Evolutionary conservation across 2,797 vertebrate genomes (phyloP), one percentile per base, ranked within the genome.

Genomic region (Hippoglossus hippoglossus): DNA sequence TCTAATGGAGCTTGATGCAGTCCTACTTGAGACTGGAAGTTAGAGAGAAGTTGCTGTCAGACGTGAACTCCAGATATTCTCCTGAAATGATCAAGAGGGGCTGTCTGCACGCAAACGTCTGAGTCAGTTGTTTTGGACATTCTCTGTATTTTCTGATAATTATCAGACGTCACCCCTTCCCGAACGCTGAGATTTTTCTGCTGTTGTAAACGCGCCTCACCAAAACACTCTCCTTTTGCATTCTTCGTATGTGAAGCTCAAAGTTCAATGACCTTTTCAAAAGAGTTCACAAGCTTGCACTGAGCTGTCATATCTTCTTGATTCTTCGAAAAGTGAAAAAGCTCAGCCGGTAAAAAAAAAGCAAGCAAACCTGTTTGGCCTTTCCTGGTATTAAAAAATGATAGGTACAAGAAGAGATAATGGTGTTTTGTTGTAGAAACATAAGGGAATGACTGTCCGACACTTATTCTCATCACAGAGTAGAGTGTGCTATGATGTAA

Each of bases 291-390:
- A 3, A 15, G 25, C 63, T 59, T 3, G 39, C 39, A 57, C 11
- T 4, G 9, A 3, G 36, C n/a, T 50, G 41, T 55, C 10, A 25
- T 44, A 13, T 15, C 12, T 18, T 18, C 41, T 44, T 18, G 15
- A 47, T 22, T 51, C 56, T 3, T 56, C 0, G 1, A 18, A 7
- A 0, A 44, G 12, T 8, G 6, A 8, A 18, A 19, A n/a, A 2
- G 1, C 63, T n/a, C 13, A 13, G 1, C 0, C 11, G 39, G 28
- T 31, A 8, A 44, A 16, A 13, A 13, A 15, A 1, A 79, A 41
- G 59, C 39, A 68, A 71, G 31, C 52, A 57, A 21, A 65, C 25
- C 24, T 25, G 57, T 58, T 52, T 56, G n/a, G 51, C 15, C 41
- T 25, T 50, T 41, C 19, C 10, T 19, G 19, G 0, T 4, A 2